Percentiles rank a stretch among this genome's conserved stretches.
These are phyloP conservation scores for Melieria omissa DNA, from an alignment of 2,888 invertebrate genomes.

Conservation along the genomic window DNA sequence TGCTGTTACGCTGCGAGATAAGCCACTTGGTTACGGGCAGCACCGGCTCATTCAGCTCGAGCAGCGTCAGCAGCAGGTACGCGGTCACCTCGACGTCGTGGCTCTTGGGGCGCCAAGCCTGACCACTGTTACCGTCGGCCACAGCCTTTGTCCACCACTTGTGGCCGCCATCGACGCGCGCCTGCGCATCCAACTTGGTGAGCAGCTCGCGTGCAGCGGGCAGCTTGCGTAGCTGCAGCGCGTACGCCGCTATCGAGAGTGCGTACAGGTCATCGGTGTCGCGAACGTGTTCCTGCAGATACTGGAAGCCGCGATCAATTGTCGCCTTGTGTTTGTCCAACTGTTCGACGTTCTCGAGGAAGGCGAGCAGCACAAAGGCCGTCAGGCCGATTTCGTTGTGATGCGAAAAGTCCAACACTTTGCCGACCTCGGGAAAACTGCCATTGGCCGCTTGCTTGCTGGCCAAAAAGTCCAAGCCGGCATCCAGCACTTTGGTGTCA, in stretches of 20 bases:
- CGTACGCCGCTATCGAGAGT: conserved; percentile 78
- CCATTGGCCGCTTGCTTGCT: conserved; percentile 76
- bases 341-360: conserved; percentile 73
- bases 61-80: conserved; percentile 80
- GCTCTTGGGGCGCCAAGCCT: conserved; percentile 43
- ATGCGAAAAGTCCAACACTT: conserved; percentile 68
- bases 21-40: conserved; percentile 77
- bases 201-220: conserved; percentile 68
- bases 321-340: conserved; percentile 70
- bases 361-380: conserved; percentile 79
- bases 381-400: conserved; percentile 78
- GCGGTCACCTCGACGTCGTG: conserved; percentile 82
- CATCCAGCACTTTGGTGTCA: conserved; percentile 73
- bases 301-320: conserved; percentile 80
- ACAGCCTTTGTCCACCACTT: conserved; percentile 81
- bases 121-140: neutral
- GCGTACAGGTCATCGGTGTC: conserved; percentile 75
- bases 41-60: conserved; percentile 49
- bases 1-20: conserved; percentile 72
- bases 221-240: conserved; percentile 78
- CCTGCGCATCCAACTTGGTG: conserved; percentile 67
- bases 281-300: conserved; percentile 74
- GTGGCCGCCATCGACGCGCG: conserved; percentile 69
- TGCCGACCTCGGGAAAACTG: conserved; percentile 81
- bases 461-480: conserved; percentile 77